Evolutionary conservation across 1,140 invertebrate species (phyloP).

Genomic region (Gryllus bimaculatus): DNA sequence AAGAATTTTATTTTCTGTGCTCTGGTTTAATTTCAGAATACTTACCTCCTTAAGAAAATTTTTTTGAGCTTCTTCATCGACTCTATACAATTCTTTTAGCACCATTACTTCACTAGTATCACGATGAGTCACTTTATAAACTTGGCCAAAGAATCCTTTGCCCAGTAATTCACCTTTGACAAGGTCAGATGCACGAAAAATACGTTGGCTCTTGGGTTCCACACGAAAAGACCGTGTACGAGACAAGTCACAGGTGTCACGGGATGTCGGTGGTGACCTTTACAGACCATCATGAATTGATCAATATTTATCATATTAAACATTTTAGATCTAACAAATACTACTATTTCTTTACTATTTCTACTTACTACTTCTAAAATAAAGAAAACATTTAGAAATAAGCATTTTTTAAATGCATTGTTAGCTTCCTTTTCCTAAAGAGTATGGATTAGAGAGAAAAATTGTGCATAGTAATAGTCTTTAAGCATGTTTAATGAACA

Average conservation of each 20-base stretch:
- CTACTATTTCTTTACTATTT: neutral
- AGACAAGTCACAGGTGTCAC: constrained; percentile 55
- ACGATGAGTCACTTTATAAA: constrained; percentile 81
- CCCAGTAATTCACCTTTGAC: constrained; percentile 82
- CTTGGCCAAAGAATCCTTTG: constrained; percentile 88
- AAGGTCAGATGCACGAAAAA: constrained; percentile 82
- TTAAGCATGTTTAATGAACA: too few species aligned
- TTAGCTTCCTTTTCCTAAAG: too few species aligned
- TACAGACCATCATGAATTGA: constrained; percentile 15
- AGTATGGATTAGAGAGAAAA: too few species aligned
- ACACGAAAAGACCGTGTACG: constrained; percentile 80
- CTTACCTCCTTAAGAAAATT: constrained; percentile 87
- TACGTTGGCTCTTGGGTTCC: constrained; percentile 66
- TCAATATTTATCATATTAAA: neutral
- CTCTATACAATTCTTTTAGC: constrained; percentile 83
- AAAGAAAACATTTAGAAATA: neutral
- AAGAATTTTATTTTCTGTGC: too few species aligned
- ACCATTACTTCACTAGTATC: constrained; percentile 91
- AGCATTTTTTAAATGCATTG: too few species aligned
- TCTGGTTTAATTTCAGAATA: neutral
- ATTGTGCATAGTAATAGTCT: too few species aligned
- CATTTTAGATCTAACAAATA: neutral
- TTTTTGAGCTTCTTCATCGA: constrained; percentile 87
- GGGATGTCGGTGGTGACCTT: constrained; percentile 36
- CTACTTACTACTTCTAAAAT: neutral